These are phyloP conservation scores for Phortica magna DNA, from an alignment of 2,888 invertebrate genomes.

Conservation along the genomic window DNA sequence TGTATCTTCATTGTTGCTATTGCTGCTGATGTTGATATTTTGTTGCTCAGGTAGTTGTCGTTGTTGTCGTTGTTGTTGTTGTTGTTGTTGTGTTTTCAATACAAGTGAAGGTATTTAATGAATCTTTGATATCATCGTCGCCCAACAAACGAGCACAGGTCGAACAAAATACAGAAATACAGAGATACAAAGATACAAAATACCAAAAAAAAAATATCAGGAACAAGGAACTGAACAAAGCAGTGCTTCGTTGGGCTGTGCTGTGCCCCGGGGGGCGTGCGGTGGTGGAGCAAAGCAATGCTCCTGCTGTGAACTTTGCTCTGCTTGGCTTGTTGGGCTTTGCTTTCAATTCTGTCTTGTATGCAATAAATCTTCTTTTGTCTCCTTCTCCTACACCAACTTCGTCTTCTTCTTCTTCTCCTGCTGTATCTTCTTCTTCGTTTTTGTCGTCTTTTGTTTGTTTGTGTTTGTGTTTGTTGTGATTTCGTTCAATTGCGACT, in stretches of 20 bases:
- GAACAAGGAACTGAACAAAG: not conserved
- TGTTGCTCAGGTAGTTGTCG: too few species aligned
- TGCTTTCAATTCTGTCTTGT: not conserved
- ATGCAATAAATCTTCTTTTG: not conserved
- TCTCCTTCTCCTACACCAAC: not conserved
- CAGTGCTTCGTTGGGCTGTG: too few species aligned
- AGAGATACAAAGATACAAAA: not conserved
- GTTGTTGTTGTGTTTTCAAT: not conserved
- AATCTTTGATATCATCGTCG: slow-evolving; percentile 18
- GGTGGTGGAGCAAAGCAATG: too few species aligned
- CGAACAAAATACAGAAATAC: not conserved
- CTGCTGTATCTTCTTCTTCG: not conserved
- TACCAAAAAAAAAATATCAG: not conserved
- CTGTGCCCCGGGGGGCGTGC: too few species aligned
- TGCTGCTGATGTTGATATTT: slow-evolving; percentile 7
- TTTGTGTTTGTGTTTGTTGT: too few species aligned
- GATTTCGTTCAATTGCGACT: too few species aligned
- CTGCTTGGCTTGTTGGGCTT: not conserved
- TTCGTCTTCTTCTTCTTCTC: not conserved
- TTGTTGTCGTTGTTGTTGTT: not conserved
- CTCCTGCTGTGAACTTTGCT: too few species aligned
- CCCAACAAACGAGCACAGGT: not conserved
- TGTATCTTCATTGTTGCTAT: slow-evolving; percentile 18
- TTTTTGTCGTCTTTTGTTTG: too few species aligned
- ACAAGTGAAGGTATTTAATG: slow-evolving; percentile 2